Evolutionary conservation across 64 coral and sea anemone genomes (phyloP).

Genomic region (Cladopsammia gracilis): DNA sequence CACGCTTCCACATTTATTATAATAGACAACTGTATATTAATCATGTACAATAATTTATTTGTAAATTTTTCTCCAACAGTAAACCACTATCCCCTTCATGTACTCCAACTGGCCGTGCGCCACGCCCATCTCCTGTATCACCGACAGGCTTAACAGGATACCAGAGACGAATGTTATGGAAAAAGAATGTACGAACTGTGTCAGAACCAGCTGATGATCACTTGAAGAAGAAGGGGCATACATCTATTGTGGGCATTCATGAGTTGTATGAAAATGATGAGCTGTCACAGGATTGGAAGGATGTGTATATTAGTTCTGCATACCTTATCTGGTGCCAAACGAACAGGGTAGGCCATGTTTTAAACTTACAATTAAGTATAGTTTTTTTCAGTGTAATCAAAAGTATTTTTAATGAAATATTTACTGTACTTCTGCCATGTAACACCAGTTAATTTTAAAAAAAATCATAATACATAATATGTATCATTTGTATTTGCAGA

Average conservation of each 20-base stretch:
- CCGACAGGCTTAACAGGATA: constrained; percentile 78
- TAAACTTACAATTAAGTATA: too few species aligned
- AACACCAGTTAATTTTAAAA: too few species aligned
- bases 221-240: constrained; percentile 6
- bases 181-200: constrained; percentile 46
- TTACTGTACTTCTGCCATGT: too few species aligned
- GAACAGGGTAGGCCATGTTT: constrained; percentile 27
- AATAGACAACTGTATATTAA: not conserved
- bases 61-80: not conserved
- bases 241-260: constrained; percentile 79
- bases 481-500: constrained; percentile 17
- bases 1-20: not conserved
- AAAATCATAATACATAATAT: not conserved
- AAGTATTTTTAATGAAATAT: too few species aligned
- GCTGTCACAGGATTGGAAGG: constrained; percentile 85
- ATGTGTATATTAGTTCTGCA: constrained; percentile 89
- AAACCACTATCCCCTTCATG: not conserved
- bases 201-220: constrained; percentile 10
- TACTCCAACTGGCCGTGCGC: not conserved
- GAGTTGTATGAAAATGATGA: constrained; percentile 97
- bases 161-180: constrained; percentile 88
- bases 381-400: too few species aligned
- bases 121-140: constrained; percentile 69
- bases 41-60: not conserved
- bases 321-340: constrained; percentile 99